phyloP scores from a whole-genome alignment of 2,888 invertebrate genomes.

The Gerosis bhagava region DNA sequence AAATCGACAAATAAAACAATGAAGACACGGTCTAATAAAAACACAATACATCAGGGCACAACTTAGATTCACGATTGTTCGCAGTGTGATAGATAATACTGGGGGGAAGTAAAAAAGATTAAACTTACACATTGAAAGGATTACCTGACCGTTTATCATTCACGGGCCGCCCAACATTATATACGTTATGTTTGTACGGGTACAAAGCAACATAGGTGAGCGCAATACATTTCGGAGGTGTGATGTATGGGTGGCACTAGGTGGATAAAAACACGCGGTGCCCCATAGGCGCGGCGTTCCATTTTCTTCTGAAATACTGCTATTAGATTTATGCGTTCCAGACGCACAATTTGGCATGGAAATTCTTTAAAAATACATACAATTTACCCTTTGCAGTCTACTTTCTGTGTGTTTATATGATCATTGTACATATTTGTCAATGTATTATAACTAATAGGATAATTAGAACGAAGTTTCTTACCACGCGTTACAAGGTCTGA shows the following conservation, averaged over 20 bases:
- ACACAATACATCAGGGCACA: slow-evolving; percentile 6
- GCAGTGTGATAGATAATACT: slow-evolving; percentile 12
- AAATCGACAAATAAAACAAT: slow-evolving; percentile 19
- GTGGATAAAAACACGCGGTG: slow-evolving; percentile 7
- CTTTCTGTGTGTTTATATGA: not conserved
- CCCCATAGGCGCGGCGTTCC: slow-evolving; percentile 3
- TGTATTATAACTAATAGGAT: too few species aligned
- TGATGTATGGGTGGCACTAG: slow-evolving; percentile 16
- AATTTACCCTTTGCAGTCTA: not conserved
- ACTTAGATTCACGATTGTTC: slow-evolving; percentile 14
- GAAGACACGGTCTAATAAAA: slow-evolving; percentile 13
- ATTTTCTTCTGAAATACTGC: slow-evolving; percentile 15
- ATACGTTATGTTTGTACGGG: slow-evolving; percentile 10
- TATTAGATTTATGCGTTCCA: slow-evolving; percentile 10
- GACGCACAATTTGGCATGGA: not conserved
- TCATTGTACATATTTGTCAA: too few species aligned
- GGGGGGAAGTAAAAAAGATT: slow-evolving; percentile 20
- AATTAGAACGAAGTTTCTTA: too few species aligned
- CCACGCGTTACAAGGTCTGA: too few species aligned
- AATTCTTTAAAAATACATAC: slow-evolving; percentile 3
- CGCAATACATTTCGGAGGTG: slow-evolving; percentile 11
- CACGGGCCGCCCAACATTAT: slow-evolving; percentile 13
- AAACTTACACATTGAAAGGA: slow-evolving; percentile 20
- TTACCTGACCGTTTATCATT: slow-evolving; percentile 20
- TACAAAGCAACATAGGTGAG: slow-evolving; percentile 11